A percentile compares a stretch with the other conserved stretches of the same genome.
Conservation (phyloP, 2,888 invertebrate species). For the Siphonodentalium dalli region DNA sequence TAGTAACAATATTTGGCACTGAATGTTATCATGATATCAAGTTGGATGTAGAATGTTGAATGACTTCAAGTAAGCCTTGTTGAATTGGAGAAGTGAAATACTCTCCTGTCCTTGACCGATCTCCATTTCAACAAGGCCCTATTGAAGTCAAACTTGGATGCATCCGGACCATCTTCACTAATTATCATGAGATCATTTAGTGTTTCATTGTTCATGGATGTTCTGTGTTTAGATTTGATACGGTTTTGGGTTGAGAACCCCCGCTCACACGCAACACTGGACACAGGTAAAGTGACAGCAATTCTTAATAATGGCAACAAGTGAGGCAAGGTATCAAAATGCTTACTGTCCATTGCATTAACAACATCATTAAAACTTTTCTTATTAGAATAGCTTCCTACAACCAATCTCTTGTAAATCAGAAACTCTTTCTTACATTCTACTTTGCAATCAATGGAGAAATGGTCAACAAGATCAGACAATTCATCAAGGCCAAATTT, state of each 20-base stretch:
- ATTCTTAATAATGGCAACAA: neutral
- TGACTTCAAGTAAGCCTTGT: no score
- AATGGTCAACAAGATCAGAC: neutral
- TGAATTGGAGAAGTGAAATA: no score
- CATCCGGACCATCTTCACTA: conserved; percentile 11
- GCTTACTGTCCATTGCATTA: neutral
- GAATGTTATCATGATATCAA: no score
- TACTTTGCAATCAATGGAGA: neutral
- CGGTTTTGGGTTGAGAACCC: conserved; percentile 18
- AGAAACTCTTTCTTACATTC: conserved; percentile 4
- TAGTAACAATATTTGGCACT: no score
- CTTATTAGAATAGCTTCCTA: neutral
- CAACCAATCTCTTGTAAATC: conserved; percentile 8
- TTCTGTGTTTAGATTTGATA: conserved; percentile 9
- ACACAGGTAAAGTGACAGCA: conserved; percentile 5
- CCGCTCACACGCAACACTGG: conserved; percentile 12
- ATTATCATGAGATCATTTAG: conserved; percentile 11
- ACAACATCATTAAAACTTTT: neutral
- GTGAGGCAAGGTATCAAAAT: conserved; percentile 2
- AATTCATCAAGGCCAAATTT: conserved; percentile 1
- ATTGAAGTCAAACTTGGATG: conserved; percentile 8
- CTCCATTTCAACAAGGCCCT: conserved; percentile 4
- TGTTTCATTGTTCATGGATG: neutral
- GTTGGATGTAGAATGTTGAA: no score
- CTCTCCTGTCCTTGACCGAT: no score